Base-by-base conservation (phyloP, 37 sponge, comb jelly and placozoan genomes). In the Geodia barretti region DNA sequence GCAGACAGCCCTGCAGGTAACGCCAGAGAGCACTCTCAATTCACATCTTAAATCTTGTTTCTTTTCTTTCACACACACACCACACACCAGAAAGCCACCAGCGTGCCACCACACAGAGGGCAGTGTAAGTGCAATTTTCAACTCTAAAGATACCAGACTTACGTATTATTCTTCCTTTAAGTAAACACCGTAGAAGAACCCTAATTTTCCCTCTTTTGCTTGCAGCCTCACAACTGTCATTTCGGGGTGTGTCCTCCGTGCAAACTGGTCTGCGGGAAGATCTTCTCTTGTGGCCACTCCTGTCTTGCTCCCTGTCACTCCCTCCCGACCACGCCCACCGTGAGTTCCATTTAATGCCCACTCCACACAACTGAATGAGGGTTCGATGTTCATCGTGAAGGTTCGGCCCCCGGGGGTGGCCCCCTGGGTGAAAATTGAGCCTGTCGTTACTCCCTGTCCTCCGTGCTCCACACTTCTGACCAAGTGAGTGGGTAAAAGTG, bases 211-310 rank as follows among this genome's bases (percentile, higher is more conserved):
- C 64, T 60, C 67, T 60, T 29, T 42, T 35, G 29, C 32, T 1
- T 39, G 25, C 65, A 85, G 60, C 89, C 84, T 39, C 97, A 97
- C 73, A 42, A 74, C 25, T 96, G 97, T 69, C 97, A 96, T 67
- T 82, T 73, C 67, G 88, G 83, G 0, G 35, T 54, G 37, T 96
- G 97, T 77, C 97, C 97, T 26, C 88, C 86, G 1, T 97, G 98
- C 72, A 72, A 73, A n/a, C 76, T 64, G 78, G 14, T 35, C 21
- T 97, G 98, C 70, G 41, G 41, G 32, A 68, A 70, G 73, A 38
- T 73, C 8, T 87, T 94, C 8, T 23, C 58, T 8, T 97, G 98
- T 83, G 90, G 89, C 1, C 93, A 92, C 77, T 29, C 41, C 61
- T 93, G 93, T 39, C 11, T 26, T 5, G 77, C 64, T 20, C 40